Percentiles rank a stretch among this genome's conserved stretches.
Evolutionary conservation across 2,888 invertebrate genomes (phyloP).

Genomic region (Ferrisia virgata): DNA sequence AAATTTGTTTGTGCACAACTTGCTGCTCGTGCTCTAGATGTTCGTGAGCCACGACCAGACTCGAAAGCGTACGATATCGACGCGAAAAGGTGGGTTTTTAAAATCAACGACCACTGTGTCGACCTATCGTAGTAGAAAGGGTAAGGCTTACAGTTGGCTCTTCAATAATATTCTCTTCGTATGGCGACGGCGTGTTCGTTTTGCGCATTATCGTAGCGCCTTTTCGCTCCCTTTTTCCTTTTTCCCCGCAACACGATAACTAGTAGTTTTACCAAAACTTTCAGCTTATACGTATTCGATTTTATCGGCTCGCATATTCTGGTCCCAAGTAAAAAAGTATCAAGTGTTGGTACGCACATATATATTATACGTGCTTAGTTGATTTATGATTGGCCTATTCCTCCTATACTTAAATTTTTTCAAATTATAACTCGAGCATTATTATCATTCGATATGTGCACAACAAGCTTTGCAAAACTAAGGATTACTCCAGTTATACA

Average conservation of each 20-base stretch:
- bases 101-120: not conserved
- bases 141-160: not conserved
- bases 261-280: not conserved
- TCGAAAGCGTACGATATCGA: not conserved
- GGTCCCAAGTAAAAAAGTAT: not conserved
- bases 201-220: not conserved
- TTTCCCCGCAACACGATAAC: not conserved
- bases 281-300: not conserved
- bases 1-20: not conserved
- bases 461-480: too few species aligned
- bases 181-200: not conserved
- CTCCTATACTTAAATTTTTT: too few species aligned
- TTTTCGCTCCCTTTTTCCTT: not conserved
- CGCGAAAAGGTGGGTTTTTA: not conserved
- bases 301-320: not conserved
- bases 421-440: too few species aligned
- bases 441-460: too few species aligned
- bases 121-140: not conserved
- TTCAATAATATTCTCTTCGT: not conserved
- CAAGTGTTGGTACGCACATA: too few species aligned
- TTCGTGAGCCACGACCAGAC: not conserved
- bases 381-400: too few species aligned
- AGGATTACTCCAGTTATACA: too few species aligned
- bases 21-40: not conserved
- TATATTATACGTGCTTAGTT: too few species aligned